These are phyloP conservation scores for Spialia ferax DNA, from an alignment of 2,888 invertebrate genomes.

Conservation along the genomic window DNA sequence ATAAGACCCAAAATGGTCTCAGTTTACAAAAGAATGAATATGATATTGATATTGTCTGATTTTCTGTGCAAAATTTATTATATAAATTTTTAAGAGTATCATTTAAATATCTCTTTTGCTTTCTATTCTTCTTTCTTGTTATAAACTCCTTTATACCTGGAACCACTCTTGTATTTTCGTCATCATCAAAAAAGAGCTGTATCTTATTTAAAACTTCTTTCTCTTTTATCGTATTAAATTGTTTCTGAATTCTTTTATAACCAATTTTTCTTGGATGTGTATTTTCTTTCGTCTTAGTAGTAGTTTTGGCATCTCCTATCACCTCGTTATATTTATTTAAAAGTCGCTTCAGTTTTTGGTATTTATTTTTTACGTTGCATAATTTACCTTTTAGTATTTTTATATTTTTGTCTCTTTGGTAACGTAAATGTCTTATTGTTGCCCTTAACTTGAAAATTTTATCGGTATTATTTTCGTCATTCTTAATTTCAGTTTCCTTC, in stretches of 20 bases:
- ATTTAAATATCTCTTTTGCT: slow-evolving; percentile 1
- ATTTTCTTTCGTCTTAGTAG: background rate
- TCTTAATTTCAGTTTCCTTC: background rate
- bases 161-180: background rate
- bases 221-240: background rate
- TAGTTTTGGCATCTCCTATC: background rate
- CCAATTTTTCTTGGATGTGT: background rate
- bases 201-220: background rate
- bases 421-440: background rate
- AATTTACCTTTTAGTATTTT: background rate
- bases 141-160: background rate
- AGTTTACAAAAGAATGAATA: background rate
- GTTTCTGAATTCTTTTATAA: background rate
- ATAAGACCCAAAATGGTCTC: slow-evolving; percentile 7
- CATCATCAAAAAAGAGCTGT: background rate
- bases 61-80: background rate
- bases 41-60: background rate
- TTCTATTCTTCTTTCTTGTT: background rate
- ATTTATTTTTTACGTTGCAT: background rate
- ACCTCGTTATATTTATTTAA: background rate
- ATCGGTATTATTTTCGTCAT: background rate
- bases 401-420: background rate
- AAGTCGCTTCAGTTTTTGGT: background rate
- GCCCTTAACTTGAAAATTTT: background rate
- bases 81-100: background rate